Evolutionary conservation across 2,113 vertebrate genomes (phyloP).

Genomic region (Myotis yumanensis): DNA sequence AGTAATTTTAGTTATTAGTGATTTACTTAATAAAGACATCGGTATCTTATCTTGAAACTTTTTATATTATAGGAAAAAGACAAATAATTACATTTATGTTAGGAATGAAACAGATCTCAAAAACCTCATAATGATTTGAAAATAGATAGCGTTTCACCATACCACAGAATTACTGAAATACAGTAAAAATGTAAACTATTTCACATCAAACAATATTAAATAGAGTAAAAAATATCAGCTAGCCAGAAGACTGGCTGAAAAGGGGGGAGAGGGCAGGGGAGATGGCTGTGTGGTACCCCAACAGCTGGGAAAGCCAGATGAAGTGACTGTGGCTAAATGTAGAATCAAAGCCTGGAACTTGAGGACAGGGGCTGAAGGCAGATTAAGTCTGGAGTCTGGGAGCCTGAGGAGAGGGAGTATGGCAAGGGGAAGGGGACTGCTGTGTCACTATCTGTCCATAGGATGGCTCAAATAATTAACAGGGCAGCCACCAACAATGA

Average conservation of each 20-base stretch:
- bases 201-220: constrained; percentile 9
- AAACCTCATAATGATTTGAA: neutral
- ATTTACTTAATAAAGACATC: neutral
- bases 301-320: constrained; percentile 15
- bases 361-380: neutral
- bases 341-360: neutral
- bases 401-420: neutral
- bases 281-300: neutral
- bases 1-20: neutral
- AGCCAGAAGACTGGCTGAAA: neutral
- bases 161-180: constrained; percentile 10
- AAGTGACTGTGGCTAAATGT: neutral
- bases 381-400: neutral
- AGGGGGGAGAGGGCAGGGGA: neutral
- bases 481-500: neutral
- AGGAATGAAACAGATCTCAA: neutral
- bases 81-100: constrained; percentile 18
- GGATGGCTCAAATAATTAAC: neutral
- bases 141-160: constrained; percentile 5
- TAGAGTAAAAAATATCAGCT: neutral
- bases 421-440: neutral
- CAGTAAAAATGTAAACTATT: constrained; percentile 31
- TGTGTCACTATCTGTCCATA: neutral
- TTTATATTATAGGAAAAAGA: neutral
- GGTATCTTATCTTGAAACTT: neutral